phyloP scores from a whole-genome alignment of 2,888 invertebrate species.

The Conops quadrifasciatus region DNA sequence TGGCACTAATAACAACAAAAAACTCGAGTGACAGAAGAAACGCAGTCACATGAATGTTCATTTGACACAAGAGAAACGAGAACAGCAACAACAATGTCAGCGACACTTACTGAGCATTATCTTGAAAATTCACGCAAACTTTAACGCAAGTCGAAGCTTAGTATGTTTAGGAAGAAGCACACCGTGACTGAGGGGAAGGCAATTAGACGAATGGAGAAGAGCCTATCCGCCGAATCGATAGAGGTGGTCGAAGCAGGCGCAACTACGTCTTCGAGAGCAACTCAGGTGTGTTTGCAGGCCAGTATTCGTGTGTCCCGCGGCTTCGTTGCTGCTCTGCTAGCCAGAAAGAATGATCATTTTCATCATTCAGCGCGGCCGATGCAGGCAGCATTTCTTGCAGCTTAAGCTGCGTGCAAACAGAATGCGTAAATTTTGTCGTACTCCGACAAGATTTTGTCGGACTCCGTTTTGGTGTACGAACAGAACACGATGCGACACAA shows the following conservation, averaged over 20 bases:
- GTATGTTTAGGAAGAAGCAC: too few species aligned
- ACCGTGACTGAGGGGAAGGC: too few species aligned
- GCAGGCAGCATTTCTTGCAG: background rate
- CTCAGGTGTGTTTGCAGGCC: conserved; percentile 17
- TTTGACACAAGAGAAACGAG: conserved; percentile 1
- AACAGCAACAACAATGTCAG: conserved; percentile 2
- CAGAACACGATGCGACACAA: too few species aligned
- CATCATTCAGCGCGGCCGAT: background rate
- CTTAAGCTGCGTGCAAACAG: background rate
- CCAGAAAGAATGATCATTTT: conserved; percentile 23
- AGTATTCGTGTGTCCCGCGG: background rate
- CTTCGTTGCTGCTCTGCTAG: conserved; percentile 12
- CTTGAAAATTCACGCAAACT: conserved; percentile 8
- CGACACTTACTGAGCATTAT: background rate
- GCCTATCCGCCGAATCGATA: background rate
- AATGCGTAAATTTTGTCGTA: too few species aligned
- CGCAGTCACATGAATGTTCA: background rate
- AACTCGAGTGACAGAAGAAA: background rate
- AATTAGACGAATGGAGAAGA: background rate
- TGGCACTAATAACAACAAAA: too few species aligned
- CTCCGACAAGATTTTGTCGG: too few species aligned
- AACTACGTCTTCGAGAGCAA: conserved; percentile 30
- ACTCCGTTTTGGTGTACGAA: too few species aligned
- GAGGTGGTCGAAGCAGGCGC: conserved; percentile 15
- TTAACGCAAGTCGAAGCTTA: too few species aligned